phyloP scores from a whole-genome alignment of 2,888 invertebrate species.

The Anorthoa munda region DNA sequence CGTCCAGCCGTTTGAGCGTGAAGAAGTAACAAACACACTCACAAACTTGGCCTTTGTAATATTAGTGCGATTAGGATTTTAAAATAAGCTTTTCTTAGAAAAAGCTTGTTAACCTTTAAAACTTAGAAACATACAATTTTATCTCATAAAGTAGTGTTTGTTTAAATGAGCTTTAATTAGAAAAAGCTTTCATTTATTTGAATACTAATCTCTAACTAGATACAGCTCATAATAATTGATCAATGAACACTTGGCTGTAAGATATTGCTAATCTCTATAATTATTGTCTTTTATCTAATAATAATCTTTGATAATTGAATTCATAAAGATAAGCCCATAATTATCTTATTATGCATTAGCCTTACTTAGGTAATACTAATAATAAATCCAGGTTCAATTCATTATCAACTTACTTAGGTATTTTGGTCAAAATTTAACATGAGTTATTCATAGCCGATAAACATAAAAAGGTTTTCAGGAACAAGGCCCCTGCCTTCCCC shows the following conservation, averaged over 20 bases:
- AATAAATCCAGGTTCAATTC: not conserved
- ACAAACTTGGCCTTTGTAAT: too few relatives aligned
- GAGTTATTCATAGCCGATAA: not conserved
- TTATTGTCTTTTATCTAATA: constrained; percentile 10
- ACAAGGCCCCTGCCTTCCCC: not conserved
- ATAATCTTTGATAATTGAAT: constrained; percentile 22
- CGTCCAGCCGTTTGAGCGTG: too few relatives aligned
- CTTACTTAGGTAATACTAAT: not conserved
- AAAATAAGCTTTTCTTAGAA: too few relatives aligned
- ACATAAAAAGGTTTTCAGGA: not conserved
- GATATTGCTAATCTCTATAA: constrained; percentile 1
- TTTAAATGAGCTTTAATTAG: not conserved
- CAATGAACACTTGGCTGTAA: not conserved
- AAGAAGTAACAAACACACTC: too few relatives aligned
- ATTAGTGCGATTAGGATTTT: too few relatives aligned
- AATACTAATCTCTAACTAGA: not conserved
- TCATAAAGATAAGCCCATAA: constrained; percentile 6
- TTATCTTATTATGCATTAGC: not conserved
- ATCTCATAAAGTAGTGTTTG: too few relatives aligned
- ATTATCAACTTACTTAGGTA: not conserved
- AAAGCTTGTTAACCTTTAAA: too few relatives aligned
- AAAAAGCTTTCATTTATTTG: not conserved
- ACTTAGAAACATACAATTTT: too few relatives aligned
- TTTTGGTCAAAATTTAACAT: not conserved
- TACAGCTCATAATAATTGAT: constrained; percentile 8